Evolutionary conservation across 2,113 vertebrate genomes (phyloP).

Genomic region (Damaliscus lunatus): DNA sequence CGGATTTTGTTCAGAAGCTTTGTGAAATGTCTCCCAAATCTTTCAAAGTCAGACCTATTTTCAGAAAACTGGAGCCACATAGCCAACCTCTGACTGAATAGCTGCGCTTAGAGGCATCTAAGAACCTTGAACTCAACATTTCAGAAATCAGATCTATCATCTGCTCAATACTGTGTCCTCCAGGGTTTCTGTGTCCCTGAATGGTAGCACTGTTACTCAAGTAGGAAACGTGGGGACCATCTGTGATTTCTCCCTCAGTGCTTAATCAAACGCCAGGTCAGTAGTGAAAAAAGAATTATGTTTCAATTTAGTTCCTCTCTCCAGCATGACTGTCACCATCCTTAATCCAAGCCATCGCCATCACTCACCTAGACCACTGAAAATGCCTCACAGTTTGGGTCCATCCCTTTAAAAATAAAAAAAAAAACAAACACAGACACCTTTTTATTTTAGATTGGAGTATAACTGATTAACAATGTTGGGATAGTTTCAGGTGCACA

Average conservation of each 20-base stretch:
- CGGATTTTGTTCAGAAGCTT: background rate
- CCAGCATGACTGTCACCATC: background rate
- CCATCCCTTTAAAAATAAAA: background rate
- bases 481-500: background rate
- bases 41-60: constrained; percentile 6
- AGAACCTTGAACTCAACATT: background rate
- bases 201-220: background rate
- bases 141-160: background rate
- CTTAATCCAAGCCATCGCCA: background rate
- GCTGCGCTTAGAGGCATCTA: background rate
- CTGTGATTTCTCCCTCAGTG: background rate
- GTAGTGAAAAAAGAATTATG: background rate
- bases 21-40: background rate
- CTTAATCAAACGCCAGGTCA: background rate
- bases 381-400: background rate
- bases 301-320: background rate
- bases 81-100: background rate
- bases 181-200: background rate
- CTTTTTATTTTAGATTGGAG: background rate
- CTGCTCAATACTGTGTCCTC: background rate
- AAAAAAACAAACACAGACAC: background rate
- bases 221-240: background rate
- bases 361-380: background rate
- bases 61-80: background rate
- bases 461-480: background rate